Evolutionary conservation across 2,888 invertebrate species (phyloP), one percentile per base, ranked within the genome.

Genomic region (Alentia gelatinosa): DNA sequence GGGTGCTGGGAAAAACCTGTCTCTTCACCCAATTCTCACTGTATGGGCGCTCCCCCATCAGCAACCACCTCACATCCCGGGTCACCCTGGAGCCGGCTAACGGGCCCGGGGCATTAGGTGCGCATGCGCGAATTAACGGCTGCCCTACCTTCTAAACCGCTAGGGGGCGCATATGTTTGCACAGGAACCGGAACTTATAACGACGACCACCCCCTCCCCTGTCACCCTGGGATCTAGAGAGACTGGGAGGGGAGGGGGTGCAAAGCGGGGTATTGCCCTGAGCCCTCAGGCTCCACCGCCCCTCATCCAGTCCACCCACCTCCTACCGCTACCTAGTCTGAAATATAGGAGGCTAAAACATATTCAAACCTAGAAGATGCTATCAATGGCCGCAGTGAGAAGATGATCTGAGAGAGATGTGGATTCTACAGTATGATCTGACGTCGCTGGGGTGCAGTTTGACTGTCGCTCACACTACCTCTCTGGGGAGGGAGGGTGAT

Each of bases 101-200:
- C 23, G 79, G 79, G 79, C 79, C 39, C 37, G n/a, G 79, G 79
- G 79, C 79, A 79, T 39, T 26, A 35, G 26, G 79, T 79, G 79
- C 79, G 79, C 79, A 79, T 79, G 79, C 39, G 35, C 39, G 79
- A 35, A 74, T 74, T 33, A 74, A 74, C 74, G 33, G 33, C 30
- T 33, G 26, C 26, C 26, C 74, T 68, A 30, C 68, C 68, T 30
- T 30, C 30, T 68, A 26, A 12, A 30, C 68, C 68, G 12, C 68
- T 30, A 68, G 68, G 68, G 68, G 68, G 68, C 5, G 19, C 56
- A 56, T 19, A n/a, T 9, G 68, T 68, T 9, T 68, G 68, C 30
- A 68, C 26, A 68, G 68, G 68, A 68, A 68, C 68, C 68, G 68
- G 68, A 68, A 68, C 68, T 30, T 1, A n/a, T 56, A 56, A n/a